Evolutionary conservation across 2,113 vertebrate species (phyloP).

Genomic region (Lathamus discolor): DNA sequence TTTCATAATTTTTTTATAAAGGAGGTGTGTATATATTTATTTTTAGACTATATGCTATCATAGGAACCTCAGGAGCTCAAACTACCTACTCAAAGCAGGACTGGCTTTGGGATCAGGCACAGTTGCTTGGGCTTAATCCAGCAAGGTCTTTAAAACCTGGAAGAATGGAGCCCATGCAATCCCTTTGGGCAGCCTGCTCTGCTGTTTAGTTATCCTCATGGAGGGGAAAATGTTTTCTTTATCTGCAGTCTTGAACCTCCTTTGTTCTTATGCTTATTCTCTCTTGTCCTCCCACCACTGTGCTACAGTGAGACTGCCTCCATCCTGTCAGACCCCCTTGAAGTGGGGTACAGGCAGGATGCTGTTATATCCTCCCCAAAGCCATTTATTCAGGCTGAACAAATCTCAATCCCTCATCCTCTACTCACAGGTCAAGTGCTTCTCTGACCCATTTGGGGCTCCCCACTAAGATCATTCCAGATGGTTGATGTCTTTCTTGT

Average conservation of each 20-base stretch:
- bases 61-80: background rate
- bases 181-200: background rate
- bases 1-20: background rate
- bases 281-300: background rate
- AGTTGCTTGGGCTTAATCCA: background rate
- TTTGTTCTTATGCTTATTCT: background rate
- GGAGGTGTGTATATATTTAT: background rate
- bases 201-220: background rate
- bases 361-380: background rate
- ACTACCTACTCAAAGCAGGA: background rate
- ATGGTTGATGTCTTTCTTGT: background rate
- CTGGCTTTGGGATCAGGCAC: background rate
- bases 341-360: background rate
- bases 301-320: background rate
- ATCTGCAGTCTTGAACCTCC: background rate
- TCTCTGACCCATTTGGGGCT: background rate
- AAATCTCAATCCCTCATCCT: background rate
- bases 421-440: background rate
- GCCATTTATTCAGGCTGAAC: background rate
- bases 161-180: background rate
- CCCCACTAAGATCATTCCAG: background rate
- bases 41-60: background rate
- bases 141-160: background rate
- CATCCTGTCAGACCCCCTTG: fast-evolving
- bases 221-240: background rate